Percentiles rank a stretch among this genome's conserved stretches.
phyloP scores from a whole-genome alignment of 2,888 invertebrate species.

The Graphium colonna region DNA sequence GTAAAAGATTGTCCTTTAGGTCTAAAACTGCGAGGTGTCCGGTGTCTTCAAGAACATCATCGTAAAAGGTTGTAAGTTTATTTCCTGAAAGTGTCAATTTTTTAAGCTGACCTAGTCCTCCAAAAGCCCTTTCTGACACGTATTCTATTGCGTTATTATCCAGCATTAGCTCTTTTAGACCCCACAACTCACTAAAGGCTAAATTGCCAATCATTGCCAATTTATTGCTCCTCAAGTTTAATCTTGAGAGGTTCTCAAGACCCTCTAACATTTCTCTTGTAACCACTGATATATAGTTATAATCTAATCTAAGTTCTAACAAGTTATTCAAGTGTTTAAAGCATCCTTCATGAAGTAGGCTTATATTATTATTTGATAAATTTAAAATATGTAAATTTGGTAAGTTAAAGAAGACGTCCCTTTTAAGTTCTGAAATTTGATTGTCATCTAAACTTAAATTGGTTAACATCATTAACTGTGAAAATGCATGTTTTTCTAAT shows the following conservation, averaged over 20 bases:
- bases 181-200: conserved; percentile 88
- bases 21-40: conserved; percentile 86
- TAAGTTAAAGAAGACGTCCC: conserved; percentile 86
- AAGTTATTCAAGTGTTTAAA: conserved; percentile 87
- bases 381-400: conserved; percentile 86
- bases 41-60: conserved; percentile 85
- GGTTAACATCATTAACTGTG: conserved; percentile 85
- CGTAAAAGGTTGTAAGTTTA: conserved; percentile 84
- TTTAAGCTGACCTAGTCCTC: conserved; percentile 85
- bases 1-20: conserved; percentile 87
- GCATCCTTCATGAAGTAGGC: conserved; percentile 91
- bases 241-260: conserved; percentile 83
- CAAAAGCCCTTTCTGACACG: conserved; percentile 88
- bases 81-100: conserved; percentile 87
- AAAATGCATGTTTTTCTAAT: conserved; percentile 85
- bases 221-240: conserved; percentile 87
- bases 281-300: conserved; percentile 86
- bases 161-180: conserved; percentile 84
- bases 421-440: conserved; percentile 85
- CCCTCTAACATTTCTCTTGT: conserved; percentile 89
- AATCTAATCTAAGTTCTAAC: conserved; percentile 88
- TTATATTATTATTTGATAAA: conserved; percentile 92
- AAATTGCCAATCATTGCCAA: conserved; percentile 89
- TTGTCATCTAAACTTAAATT: conserved; percentile 87
- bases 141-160: conserved; percentile 85